Evolutionary conservation across 2,797 vertebrate genomes (phyloP).

Genomic region (Pipistrellus pipistrellus): DNA sequence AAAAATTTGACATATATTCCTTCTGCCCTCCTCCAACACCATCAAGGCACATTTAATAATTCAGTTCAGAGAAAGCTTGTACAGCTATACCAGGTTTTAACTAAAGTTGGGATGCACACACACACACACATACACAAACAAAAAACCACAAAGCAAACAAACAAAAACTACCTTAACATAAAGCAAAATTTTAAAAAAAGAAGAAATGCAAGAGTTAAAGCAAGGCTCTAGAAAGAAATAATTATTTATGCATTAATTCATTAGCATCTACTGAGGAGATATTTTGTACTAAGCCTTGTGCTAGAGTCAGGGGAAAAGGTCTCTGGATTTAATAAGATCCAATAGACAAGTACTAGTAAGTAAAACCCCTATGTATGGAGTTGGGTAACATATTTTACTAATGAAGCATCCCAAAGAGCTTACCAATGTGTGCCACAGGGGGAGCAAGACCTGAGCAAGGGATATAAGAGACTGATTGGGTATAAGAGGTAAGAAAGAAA

Average conservation of each 20-base stretch:
- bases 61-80: neutral
- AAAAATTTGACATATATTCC: neutral
- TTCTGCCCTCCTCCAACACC: neutral
- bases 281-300: neutral
- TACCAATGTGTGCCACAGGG: fast-evolving
- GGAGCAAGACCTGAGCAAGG: neutral
- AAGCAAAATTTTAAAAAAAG: neutral
- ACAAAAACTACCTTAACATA: neutral
- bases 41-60: neutral
- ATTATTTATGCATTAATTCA: neutral
- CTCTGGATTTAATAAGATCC: neutral
- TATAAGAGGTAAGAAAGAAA: neutral
- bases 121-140: neutral
- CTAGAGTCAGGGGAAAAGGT: neutral
- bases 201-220: neutral
- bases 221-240: slow-evolving; percentile 13
- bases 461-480: neutral
- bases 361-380: neutral
- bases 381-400: neutral
- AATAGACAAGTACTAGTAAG: neutral
- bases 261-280: neutral
- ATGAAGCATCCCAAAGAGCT: neutral
- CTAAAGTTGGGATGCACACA: neutral
- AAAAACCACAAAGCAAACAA: too few species aligned
- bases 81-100: neutral